Base-by-base conservation (phyloP, 1,140 invertebrate species). In the Scaptomyza graminum region DNA sequence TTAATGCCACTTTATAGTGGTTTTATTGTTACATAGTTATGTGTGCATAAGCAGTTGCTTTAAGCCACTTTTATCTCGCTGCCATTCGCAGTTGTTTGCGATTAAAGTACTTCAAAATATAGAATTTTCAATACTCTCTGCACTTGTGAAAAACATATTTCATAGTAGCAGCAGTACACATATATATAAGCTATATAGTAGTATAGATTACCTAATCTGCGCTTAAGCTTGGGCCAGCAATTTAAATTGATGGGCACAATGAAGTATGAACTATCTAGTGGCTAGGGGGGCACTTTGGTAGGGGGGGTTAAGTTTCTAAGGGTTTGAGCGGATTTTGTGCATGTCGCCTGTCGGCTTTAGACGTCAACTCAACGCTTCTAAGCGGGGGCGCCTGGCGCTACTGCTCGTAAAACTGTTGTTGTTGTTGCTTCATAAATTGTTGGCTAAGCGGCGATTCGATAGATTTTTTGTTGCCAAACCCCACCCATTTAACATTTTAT, bases 271-370 rank as follows among this genome's bases (percentile, higher is more conserved):
- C 18, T 22, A 22, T 2, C 4, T 22, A 3, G 51, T 1, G 8
- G 8, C 4, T 3, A 2, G 11, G n/a, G 7, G 43, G 15, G 15
- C 46, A 7, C 18, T 31, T 31, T 7, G 28, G 7, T 5, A 37
- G 31, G 39, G 31, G 39, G 31, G 41, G 37, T n/a, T 16, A 46
- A 55, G 60, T 63, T 50, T 66, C 16, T 13, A 34, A 28, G 12
- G 59, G 69, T 54, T 71, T 71, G 74, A 85, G 73, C 81, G 82
- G 82, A 85, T 85, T 85, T 77, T 64, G 74, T 74, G 67, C 77
- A 87, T 85, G 82, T 85, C 65, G 62, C 60, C 66, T 85, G 81
- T 87, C 81, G 77, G 78, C 82, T 85, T 85, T 87, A 63, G 68
- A 69, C 74, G 84, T 75, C 78, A 71, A 55, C 65, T 87, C 41